A percentile compares a stretch with the other conserved stretches of the same genome.
phyloP scores from a whole-genome alignment of 2,113 vertebrate genomes.

The Tyto alba region DNA sequence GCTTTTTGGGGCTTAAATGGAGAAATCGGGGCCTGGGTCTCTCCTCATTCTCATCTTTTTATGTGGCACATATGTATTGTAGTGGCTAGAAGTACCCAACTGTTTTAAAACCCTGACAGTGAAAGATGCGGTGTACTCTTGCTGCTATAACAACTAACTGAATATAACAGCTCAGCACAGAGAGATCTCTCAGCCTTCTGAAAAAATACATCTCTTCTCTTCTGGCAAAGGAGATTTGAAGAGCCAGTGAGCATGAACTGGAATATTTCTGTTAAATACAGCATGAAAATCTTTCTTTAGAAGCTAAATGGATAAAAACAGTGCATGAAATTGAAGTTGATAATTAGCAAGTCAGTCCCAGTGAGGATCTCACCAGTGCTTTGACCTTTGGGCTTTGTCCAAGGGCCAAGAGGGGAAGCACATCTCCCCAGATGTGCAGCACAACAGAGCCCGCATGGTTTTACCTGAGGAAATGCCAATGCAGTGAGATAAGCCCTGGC shows the following conservation, averaged over 20 bases:
- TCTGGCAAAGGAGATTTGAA: background rate
- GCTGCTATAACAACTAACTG: background rate
- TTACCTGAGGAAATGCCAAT: background rate
- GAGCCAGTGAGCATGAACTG: background rate
- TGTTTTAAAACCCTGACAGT: background rate
- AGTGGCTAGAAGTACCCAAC: background rate
- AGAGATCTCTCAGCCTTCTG: background rate
- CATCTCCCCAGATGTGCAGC: background rate
- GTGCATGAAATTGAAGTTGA: slow-evolving; percentile 27
- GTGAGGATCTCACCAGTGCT: background rate
- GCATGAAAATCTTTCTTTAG: slow-evolving; percentile 27
- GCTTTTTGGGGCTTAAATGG: background rate
- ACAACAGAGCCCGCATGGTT: background rate
- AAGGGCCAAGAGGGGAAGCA: background rate
- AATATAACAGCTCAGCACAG: background rate
- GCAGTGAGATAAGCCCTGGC: background rate
- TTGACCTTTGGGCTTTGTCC: background rate
- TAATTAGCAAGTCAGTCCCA: slow-evolving; percentile 19
- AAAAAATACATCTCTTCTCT: background rate
- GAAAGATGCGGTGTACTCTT: background rate
- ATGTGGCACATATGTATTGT: background rate
- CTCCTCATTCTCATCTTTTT: background rate
- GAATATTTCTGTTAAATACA: slow-evolving; percentile 14
- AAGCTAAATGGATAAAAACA: slow-evolving; percentile 41
- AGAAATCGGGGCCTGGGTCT: background rate